These are phyloP conservation scores for Leptoclinus maculatus DNA, from an alignment of 2,797 vertebrate species.

Conservation along the genomic window DNA sequence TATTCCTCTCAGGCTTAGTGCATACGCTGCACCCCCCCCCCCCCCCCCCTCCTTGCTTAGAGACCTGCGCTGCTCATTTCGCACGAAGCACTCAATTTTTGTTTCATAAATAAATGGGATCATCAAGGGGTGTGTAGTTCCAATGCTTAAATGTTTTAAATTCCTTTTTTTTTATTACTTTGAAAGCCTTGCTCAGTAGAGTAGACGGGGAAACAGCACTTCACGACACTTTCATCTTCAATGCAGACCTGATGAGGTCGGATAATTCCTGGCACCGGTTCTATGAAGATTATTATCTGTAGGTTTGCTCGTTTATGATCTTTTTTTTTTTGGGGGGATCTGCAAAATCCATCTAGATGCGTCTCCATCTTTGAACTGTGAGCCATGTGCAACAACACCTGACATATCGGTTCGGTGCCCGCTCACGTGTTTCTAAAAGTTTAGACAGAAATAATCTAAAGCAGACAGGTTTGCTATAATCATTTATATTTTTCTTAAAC, in stretches of 20 bases:
- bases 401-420: neutral
- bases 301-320: neutral
- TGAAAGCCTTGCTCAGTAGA: conserved; percentile 3
- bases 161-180: neutral
- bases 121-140: conserved; percentile 1
- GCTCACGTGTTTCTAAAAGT: conserved; percentile 4
- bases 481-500: conserved; percentile 1
- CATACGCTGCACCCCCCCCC: conserved; percentile 15
- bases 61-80: conserved; percentile 18
- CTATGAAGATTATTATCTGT: neutral
- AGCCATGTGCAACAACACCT: neutral
- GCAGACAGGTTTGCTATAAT: neutral
- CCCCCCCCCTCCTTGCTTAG: conserved; percentile 2
- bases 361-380: neutral
- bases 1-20: conserved; percentile 46
- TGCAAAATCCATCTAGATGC: neutral
- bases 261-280: neutral
- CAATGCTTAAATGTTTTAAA: conserved; percentile 2
- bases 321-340: neutral
- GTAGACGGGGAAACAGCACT: neutral
- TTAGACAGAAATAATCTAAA: neutral
- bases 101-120: conserved; percentile 28
- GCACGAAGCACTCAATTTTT: conserved; percentile 29
- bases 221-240: neutral
- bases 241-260: neutral